Conservation (phyloP, 2,888 invertebrate genomes). For the Melikaiella ostensackeni region DNA sequence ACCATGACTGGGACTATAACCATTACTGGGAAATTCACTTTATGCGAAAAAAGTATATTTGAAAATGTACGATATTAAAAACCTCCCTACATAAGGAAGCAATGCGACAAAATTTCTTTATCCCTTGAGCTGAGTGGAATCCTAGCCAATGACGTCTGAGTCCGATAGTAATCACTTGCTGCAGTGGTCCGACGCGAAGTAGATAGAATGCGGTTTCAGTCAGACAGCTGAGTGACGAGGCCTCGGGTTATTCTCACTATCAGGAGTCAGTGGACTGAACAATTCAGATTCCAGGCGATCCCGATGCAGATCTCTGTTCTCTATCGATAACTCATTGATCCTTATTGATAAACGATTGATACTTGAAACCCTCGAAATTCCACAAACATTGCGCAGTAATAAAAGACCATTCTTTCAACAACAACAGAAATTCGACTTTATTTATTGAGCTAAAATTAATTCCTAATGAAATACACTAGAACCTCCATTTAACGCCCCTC, state of each 20-base stretch:
- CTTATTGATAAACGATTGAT: background rate
- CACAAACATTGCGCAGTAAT: too few species aligned
- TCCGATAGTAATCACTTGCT: slow-evolving; percentile 29
- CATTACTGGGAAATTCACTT: too few species aligned
- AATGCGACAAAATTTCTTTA: background rate
- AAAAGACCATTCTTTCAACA: too few species aligned
- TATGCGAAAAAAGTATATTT: too few species aligned
- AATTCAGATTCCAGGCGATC: slow-evolving; percentile 29
- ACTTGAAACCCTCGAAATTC: background rate
- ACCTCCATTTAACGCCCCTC: too few species aligned
- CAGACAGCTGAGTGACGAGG: slow-evolving; percentile 38
- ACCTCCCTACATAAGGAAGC: too few species aligned
- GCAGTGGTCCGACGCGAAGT: slow-evolving; percentile 29
- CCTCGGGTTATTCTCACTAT: slow-evolving; percentile 24
- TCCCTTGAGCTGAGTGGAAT: slow-evolving; percentile 4
- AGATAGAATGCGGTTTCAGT: slow-evolving; percentile 36
- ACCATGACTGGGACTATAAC: too few species aligned
- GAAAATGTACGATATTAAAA: too few species aligned
- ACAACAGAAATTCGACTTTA: too few species aligned
- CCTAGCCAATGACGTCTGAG: slow-evolving; percentile 18
- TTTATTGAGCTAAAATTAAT: too few species aligned
- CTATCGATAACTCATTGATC: background rate
- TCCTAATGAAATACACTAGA: too few species aligned
- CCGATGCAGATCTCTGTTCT: slow-evolving; percentile 6
- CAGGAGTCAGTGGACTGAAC: slow-evolving; percentile 19